These are phyloP conservation scores for Austrolebias charrua DNA, from an alignment of 2,797 vertebrate genomes.

Conservation along the genomic window DNA sequence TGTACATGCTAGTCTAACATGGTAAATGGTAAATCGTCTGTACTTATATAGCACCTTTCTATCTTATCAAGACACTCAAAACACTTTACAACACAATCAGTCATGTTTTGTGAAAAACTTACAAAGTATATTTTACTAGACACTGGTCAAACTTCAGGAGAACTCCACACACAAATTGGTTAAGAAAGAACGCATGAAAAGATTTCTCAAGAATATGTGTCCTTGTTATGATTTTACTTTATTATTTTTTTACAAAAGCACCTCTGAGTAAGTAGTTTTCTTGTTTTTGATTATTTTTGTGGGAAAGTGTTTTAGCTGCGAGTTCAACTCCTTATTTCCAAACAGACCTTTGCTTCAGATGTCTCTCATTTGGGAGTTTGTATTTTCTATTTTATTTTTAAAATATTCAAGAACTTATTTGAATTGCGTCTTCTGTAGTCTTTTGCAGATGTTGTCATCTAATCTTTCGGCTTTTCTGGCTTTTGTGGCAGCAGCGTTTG, in stretches of 20 bases:
- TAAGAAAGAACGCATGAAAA: too few relatives aligned
- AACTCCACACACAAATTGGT: too few relatives aligned
- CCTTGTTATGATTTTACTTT: neutral
- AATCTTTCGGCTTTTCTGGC: conserved; percentile 56
- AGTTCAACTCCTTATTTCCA: neutral
- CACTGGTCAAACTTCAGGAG: too few relatives aligned
- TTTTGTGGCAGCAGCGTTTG: conserved; percentile 51
- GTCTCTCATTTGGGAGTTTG: conserved; percentile 3
- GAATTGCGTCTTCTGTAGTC: conserved; percentile 43
- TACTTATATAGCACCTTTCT: too few relatives aligned
- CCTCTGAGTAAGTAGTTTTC: neutral
- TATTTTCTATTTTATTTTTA: conserved; percentile 28
- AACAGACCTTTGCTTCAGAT: neutral
- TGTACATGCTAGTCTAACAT: too few relatives aligned
- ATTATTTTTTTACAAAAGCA: conserved; percentile 1
- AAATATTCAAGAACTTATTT: conserved; percentile 34
- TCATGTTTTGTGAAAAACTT: too few relatives aligned
- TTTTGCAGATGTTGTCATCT: conserved; percentile 60
- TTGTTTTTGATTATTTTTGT: neutral
- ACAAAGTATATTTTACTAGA: too few relatives aligned
- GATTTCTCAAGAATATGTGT: too few relatives aligned
- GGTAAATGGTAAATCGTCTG: too few relatives aligned
- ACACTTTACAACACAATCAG: too few relatives aligned
- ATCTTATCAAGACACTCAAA: too few relatives aligned
- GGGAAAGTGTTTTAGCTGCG: conserved; percentile 6